A percentile compares a stretch with the other conserved stretches of the same genome.
These are phyloP conservation scores for Pentamera pediparva DNA, from an alignment of 53 echinoderm and acorn worm species.

Conservation along the genomic window DNA sequence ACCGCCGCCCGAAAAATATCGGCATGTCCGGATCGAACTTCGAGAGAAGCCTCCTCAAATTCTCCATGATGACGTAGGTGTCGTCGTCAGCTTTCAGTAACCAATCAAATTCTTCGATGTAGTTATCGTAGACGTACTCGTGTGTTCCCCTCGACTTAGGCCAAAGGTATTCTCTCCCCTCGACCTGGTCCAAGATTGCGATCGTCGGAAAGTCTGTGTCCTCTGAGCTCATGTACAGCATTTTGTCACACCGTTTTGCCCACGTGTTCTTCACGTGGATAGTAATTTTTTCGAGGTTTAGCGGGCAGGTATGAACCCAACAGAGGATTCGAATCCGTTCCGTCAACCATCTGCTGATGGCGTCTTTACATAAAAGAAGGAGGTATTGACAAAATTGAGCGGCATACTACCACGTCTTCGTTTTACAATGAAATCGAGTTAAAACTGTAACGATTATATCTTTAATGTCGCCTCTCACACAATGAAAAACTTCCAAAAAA, in stretches of 20 bases:
- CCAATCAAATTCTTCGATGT: constrained; percentile 64
- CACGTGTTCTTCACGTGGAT: constrained; percentile 75
- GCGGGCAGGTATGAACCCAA: constrained; percentile 74
- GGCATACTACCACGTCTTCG: no score
- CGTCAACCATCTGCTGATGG: constrained; percentile 44
- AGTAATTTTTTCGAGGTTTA: constrained; percentile 60
- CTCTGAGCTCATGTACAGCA: constrained; percentile 75
- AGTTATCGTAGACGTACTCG: constrained; percentile 57
- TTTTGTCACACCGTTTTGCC: constrained; percentile 71
- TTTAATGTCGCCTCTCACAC: no score
- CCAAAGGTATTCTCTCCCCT: constrained; percentile 69
- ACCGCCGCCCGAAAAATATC: constrained; percentile 64
- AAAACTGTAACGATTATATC: no score
- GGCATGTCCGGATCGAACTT: constrained; percentile 45
- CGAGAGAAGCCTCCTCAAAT: constrained; percentile 65
- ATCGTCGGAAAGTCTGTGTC: constrained; percentile 15
- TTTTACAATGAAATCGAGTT: no score
- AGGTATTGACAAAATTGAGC: no score
- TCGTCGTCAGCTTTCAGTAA: constrained; percentile 86
- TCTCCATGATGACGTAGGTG: constrained; percentile 71
- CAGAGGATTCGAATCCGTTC: constrained; percentile 59
- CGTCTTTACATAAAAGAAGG: no score
- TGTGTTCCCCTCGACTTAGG: constrained; percentile 64
- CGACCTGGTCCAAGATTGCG: constrained; percentile 47
- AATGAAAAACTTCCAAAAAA: no score